A percentile compares a stretch with the other conserved stretches of the same genome.
phyloP scores from a whole-genome alignment of 2,113 vertebrate genomes.

The Podarcis cretensis region DNA sequence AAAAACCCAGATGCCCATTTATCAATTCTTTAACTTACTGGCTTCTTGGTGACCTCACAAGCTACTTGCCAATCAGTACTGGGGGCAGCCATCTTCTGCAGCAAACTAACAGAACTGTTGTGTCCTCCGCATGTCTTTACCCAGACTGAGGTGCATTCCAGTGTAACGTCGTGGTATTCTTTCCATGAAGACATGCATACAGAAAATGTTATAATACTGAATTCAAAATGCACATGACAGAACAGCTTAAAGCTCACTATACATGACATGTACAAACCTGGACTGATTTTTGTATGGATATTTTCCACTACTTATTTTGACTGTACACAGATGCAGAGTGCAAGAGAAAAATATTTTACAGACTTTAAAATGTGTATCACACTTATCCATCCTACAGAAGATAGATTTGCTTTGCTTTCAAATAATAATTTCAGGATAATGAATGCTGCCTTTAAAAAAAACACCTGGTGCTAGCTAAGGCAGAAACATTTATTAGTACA shows the following conservation, averaged over 20 bases:
- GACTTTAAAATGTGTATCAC: neutral
- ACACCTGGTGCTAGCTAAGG: neutral
- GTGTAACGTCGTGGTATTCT: neutral
- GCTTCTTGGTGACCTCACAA: neutral
- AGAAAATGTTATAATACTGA: neutral
- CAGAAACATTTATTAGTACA: neutral
- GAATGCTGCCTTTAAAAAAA: neutral
- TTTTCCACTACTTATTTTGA: neutral
- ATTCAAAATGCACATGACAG: neutral
- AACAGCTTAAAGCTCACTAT: neutral
- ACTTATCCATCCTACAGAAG: neutral
- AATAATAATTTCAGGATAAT: neutral
- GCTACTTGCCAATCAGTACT: neutral
- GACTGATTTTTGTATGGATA: neutral
- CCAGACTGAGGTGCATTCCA: neutral
- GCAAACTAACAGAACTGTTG: neutral
- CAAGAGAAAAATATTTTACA: neutral
- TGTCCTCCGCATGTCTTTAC: neutral
- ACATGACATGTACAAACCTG: neutral
- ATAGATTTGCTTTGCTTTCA: neutral
- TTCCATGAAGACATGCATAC: neutral
- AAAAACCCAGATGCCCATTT: neutral
- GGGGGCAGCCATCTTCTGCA: neutral
- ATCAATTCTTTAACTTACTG: neutral
- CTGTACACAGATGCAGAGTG: neutral